Evolutionary conservation across 92 coral and sea anemone genomes (phyloP), one percentile per base, ranked within the genome.

Genomic region (Phymanthus crucifer): DNA sequence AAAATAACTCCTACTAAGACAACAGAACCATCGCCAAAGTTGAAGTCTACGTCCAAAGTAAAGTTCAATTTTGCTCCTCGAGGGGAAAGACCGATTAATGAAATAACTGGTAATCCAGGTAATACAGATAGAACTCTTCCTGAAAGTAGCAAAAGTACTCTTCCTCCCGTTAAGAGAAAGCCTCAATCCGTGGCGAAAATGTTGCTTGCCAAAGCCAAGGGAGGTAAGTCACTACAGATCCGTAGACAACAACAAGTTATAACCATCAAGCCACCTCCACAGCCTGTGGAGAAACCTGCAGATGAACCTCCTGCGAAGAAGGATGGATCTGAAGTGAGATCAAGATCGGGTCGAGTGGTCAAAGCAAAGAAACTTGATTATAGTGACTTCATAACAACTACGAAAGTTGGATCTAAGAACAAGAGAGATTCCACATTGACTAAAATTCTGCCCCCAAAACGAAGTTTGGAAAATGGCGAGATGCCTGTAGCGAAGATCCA

Each of bases 281-380:
- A 61, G 65, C 43, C 81, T 23, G 72, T 36, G 11, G 26, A 45
- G 7, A 16, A 47, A 74, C 43, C 81, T 23, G 72, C 24, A 10
- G 26, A 45, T 12, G 7, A 47, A 74, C 64, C 31, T 45, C 54
- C 43, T 35, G 47, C 65, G 48, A 78, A 83, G 78, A 85, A 78
- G 50, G 83, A 71, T 52, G 79, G 45, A 54, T 64, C 82, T 46
- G 83, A 89, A 78, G 89, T 89, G 57, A 88, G 97, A 77, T 96
- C 99, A 66, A 87, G 99, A 71, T 96, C 89, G 77, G 99, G 99
- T n/a, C 98, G 99, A 76, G 90, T 94, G 37, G 99, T 96, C 1
- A 96, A 96, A 78, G 92, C 93, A 50, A 96, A 96, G 81, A 92
- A 93, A 77, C 86, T 91, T 33, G 99, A 96, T 70, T 96, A 96